Evolutionary conservation across 2,113 vertebrate genomes (phyloP).

Genomic region (Rhea pennata): DNA sequence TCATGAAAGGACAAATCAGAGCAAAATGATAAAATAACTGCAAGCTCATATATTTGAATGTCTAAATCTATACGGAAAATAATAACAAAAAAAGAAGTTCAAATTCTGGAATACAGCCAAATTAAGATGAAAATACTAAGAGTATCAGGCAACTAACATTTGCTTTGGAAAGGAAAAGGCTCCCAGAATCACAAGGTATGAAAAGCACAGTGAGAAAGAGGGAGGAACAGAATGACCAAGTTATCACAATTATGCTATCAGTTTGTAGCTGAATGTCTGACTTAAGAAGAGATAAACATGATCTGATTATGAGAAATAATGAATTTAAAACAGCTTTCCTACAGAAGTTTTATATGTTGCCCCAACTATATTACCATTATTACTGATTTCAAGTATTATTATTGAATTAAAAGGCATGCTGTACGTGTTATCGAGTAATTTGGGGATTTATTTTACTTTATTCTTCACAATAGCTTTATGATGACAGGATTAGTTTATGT

Average conservation of each 20-base stretch:
- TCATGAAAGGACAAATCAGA: neutral
- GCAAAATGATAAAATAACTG: neutral
- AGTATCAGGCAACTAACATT: too few species aligned
- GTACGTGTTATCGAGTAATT: neutral
- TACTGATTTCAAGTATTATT: neutral
- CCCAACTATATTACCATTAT: neutral
- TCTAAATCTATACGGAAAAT: neutral
- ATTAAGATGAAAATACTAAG: neutral
- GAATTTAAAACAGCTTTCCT: neutral
- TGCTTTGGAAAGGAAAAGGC: neutral
- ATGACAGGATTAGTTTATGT: neutral
- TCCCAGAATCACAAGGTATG: neutral
- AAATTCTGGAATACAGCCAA: neutral
- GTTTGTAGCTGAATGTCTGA: neutral
- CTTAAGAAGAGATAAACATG: neutral
- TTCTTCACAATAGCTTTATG: neutral
- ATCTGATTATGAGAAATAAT: neutral
- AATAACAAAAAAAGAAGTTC: neutral
- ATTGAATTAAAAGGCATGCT: neutral
- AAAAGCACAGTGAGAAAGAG: neutral
- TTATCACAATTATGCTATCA: neutral
- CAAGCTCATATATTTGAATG: neutral
- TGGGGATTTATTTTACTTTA: neutral
- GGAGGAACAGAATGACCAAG: neutral
- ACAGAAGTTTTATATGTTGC: neutral